Conservation (phyloP, 2,797 vertebrate species). For the Betta splendens region DNA sequence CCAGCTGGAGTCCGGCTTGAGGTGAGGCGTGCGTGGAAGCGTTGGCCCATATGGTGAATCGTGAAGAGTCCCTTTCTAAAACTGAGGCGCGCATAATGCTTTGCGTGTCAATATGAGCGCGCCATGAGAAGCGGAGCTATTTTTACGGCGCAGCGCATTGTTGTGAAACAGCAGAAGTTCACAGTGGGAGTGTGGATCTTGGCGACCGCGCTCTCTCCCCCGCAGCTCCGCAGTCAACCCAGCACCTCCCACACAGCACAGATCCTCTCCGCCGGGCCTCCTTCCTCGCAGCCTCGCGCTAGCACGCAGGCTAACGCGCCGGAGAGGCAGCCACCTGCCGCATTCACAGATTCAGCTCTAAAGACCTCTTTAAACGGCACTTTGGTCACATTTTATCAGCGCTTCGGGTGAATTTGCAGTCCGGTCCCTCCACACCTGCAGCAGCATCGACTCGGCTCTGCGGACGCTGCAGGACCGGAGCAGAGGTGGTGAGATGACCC, state of each 20-base stretch:
- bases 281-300: slow-evolving; percentile 57
- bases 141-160: slow-evolving; percentile 49
- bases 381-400: background rate
- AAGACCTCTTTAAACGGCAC: slow-evolving; percentile 4
- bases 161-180: slow-evolving; percentile 66
- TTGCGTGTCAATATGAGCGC: background rate
- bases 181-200: slow-evolving; percentile 57
- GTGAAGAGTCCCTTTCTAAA: slow-evolving; percentile 4
- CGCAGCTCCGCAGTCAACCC: slow-evolving; percentile 69
- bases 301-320: slow-evolving; percentile 53
- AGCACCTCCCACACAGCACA: slow-evolving; percentile 77
- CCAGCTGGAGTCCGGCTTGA: slow-evolving; percentile 32
- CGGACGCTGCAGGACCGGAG: no score
- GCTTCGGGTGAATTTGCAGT: no score
- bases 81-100: slow-evolving; percentile 13
- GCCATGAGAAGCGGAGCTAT: slow-evolving; percentile 30
- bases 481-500: no score
- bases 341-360: slow-evolving; percentile 29
- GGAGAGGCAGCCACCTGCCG: slow-evolving; percentile 54
- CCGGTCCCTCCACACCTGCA: no score
- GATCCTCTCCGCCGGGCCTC: slow-evolving; percentile 66
- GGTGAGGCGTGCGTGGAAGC: background rate
- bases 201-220: slow-evolving; percentile 65
- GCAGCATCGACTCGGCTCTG: no score
- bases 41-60: background rate